Base-by-base conservation (phyloP, 2,113 vertebrate species). In the Furnarius figulus region DNA sequence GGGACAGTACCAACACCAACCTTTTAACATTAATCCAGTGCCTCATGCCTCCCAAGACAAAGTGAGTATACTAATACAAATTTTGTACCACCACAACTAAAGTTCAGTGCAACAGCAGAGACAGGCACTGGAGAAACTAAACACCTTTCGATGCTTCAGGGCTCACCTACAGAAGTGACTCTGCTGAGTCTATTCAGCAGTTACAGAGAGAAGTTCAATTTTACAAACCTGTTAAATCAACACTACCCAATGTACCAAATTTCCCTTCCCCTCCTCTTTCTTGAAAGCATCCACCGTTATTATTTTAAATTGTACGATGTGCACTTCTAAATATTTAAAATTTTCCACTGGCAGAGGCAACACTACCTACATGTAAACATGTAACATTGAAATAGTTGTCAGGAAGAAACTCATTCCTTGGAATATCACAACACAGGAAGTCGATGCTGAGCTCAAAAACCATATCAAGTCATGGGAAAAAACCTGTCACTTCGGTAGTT, bases 231-330 rank as follows among this genome's bases (percentile, higher is more conserved):
- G 27, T 49, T 74, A 84, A 76, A 76, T 5, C 24, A 87, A 18
- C 11, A 40, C 22, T 49, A 55, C 40, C 27, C 44, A 35, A 68
- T 25, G 9, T 75, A 13, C 4, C n/a, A 28, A 47, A 78, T 23
- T 67, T 21, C 14, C 16, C 6, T 46, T 5, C 2, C 3, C 1
- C 4, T 61, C 9, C 20, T 21, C 5, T 7, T 20, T 63, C 30
- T 12, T 65, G 11, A 87, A 93, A 78, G 47, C 9, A 72, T 13
- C 13, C 1, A 0, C 21, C 39, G 12, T 4, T n/a, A 40, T 22
- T 23, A 31, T 19, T 70, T 55, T 55, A 49, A 83, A 49, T 14
- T 40, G 2, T n/a, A 39, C 23, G 10, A 58, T 2, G 6, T 13
- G 10, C 12, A 23, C 70, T 52, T 73, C 33, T 4, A 5, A 23